Evolutionary conservation across 2,113 vertebrate species (phyloP).

Genomic region (Pelecanoides urinatrix): DNA sequence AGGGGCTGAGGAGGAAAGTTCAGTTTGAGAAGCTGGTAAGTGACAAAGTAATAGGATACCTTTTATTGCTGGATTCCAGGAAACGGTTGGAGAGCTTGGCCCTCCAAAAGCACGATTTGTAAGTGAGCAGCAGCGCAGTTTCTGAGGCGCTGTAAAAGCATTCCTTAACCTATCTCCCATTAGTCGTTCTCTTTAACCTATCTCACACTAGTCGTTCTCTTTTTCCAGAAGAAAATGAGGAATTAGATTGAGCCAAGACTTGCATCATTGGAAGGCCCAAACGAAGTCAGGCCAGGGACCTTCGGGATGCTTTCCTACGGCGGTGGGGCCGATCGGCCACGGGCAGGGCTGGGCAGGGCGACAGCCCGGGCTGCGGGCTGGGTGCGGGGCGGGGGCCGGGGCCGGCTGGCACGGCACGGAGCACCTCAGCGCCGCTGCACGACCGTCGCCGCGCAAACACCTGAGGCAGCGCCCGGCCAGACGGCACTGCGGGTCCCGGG

Average conservation of each 20-base stretch:
- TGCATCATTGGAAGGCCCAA: neutral
- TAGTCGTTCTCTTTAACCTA: neutral
- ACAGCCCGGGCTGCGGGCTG: neutral
- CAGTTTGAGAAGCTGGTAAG: neutral
- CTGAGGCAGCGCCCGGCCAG: neutral
- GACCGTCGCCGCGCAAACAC: neutral
- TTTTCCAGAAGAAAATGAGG: neutral
- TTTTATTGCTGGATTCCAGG: neutral
- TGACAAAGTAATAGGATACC: neutral
- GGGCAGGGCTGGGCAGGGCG: neutral
- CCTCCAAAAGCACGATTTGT: rapidly evolving
- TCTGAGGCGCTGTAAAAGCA: neutral
- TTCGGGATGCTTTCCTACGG: neutral
- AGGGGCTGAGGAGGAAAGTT: neutral
- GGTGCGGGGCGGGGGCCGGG: neutral
- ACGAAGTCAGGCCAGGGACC: neutral
- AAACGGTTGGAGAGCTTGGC: neutral
- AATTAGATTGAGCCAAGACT: neutral
- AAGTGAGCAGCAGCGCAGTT: neutral
- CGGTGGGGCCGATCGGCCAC: rapidly evolving
- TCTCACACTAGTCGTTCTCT: neutral
- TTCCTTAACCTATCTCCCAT: neutral
- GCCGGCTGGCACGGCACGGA: neutral
- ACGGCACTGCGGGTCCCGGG: neutral
- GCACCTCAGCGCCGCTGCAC: neutral